phyloP scores from a whole-genome alignment of 2,888 invertebrate species.

The Autographa gamma region DNA sequence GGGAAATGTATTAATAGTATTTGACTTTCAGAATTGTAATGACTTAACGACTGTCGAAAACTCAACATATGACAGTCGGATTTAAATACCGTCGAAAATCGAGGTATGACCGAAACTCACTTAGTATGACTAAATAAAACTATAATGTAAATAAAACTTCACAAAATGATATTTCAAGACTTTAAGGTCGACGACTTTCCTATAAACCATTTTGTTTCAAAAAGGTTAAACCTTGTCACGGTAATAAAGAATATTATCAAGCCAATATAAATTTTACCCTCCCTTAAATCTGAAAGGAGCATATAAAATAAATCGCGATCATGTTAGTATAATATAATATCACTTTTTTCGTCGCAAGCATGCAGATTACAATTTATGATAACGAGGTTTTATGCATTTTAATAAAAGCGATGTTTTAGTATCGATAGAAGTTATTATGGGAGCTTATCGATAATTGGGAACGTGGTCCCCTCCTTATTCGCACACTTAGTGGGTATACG shows the following conservation, averaged over 20 bases:
- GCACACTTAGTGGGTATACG: conserved; percentile 38
- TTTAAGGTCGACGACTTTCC: background rate
- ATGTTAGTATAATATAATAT: conserved; percentile 52
- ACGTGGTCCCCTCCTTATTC: conserved; percentile 60
- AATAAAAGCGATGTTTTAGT: conserved; percentile 52
- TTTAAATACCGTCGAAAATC: too few species aligned
- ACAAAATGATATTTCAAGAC: background rate
- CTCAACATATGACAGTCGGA: too few species aligned
- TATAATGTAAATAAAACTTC: too few species aligned
- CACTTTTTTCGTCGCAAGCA: conserved; percentile 46
- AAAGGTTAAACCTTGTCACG: conserved; percentile 5
- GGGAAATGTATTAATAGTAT: too few species aligned
- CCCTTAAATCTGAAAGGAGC: conserved; percentile 37
- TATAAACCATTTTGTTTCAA: background rate
- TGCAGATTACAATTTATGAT: conserved; percentile 60
- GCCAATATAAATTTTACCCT: conserved; percentile 39
- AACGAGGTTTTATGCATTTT: conserved; percentile 60
- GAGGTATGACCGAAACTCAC: too few species aligned
- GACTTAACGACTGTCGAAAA: too few species aligned
- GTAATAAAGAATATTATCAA: conserved; percentile 21
- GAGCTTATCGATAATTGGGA: conserved; percentile 68
- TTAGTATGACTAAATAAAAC: too few species aligned
- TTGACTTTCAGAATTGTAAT: too few species aligned
- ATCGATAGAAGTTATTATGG: conserved; percentile 52
- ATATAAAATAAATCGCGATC: conserved; percentile 51